A percentile compares a stretch with the other conserved stretches of the same genome.
phyloP scores from a whole-genome alignment of 2,888 invertebrate species.

The Lasius fuliginosus region DNA sequence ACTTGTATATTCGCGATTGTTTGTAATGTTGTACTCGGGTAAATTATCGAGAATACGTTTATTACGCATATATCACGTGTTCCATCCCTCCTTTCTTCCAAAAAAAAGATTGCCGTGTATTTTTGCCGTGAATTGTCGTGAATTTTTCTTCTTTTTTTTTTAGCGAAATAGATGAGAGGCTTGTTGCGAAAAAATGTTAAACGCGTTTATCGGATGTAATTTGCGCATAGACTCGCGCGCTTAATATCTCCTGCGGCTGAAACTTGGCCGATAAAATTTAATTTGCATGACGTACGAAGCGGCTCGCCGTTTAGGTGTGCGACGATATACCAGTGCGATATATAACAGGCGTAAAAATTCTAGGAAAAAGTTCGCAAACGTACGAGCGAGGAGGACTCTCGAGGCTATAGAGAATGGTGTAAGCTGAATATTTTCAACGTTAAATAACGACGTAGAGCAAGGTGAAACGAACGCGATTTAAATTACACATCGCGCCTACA shows the following conservation, averaged over 20 bases:
- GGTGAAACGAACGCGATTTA: not conserved
- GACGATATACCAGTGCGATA: constrained; percentile 17
- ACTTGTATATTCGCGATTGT: not conserved
- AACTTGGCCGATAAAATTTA: constrained; percentile 67
- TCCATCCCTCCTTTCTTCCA: not conserved
- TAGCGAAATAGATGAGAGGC: constrained; percentile 14
- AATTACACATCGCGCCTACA: not conserved
- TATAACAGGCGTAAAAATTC: constrained; percentile 31
- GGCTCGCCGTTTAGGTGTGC: constrained; percentile 7
- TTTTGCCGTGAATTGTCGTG: too few relatives aligned
- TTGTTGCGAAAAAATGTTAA: constrained; percentile 59
- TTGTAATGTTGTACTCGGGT: not conserved
- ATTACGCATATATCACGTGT: not conserved
- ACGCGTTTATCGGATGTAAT: constrained; percentile 60
- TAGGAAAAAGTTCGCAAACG: constrained; percentile 22
- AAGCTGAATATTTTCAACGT: not conserved
- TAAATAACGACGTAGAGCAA: not conserved
- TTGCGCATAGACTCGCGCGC: constrained; percentile 50
- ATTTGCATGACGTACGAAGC: constrained; percentile 60
- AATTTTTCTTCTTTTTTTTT: not conserved
- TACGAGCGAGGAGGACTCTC: not conserved
- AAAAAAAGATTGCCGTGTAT: not conserved
- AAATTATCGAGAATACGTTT: not conserved
- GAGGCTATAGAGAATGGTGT: not conserved
- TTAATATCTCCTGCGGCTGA: constrained; percentile 32